Evolutionary conservation across 2,888 invertebrate species (phyloP).

Genomic region (Sceliomorpha sp.): DNA sequence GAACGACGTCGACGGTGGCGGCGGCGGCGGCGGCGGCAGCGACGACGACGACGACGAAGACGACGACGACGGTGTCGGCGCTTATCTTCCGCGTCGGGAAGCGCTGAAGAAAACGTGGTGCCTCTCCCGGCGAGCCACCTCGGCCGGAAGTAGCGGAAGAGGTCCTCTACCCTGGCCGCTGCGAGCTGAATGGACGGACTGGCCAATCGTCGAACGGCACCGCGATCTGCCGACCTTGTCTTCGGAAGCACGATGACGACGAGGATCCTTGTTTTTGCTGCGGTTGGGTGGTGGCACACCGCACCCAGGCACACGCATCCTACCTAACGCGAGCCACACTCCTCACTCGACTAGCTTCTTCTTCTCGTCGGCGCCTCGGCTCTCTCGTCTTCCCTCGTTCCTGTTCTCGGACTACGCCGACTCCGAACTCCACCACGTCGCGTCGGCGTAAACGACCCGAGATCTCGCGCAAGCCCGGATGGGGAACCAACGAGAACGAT

Average conservation of each 20-base stretch:
- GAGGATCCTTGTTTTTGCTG: constrained; percentile 10
- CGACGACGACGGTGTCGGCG: too few species aligned
- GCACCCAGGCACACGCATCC: constrained; percentile 80
- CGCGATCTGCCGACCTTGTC: constrained; percentile 17
- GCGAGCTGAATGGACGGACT: constrained; percentile 39
- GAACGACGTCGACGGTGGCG: constrained; percentile 13
- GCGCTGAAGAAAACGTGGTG: background rate
- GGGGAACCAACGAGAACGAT: constrained; percentile 16
- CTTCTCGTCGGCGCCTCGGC: constrained; percentile 29
- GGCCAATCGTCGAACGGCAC: constrained; percentile 18
- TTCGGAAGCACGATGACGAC: constrained; percentile 6
- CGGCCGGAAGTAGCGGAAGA: constrained; percentile 13
- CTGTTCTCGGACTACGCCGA: constrained; percentile 74
- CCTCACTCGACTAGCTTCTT: constrained; percentile 66
- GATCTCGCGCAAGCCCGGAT: constrained; percentile 68
- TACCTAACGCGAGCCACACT: constrained; percentile 77
- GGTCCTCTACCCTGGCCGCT: constrained; percentile 18
- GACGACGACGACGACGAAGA: too few species aligned
- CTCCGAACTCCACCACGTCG: constrained; percentile 63
- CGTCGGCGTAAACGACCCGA: constrained; percentile 70
- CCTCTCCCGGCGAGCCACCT: constrained; percentile 32
- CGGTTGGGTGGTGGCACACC: constrained; percentile 73
- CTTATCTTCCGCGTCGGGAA: too few species aligned
- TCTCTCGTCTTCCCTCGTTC: constrained; percentile 32
- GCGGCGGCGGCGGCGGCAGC: too few species aligned